A percentile compares a stretch with the other conserved stretches of the same genome.
Evolutionary conservation across 2,797 vertebrate species (phyloP).

Genomic region (Pampus argenteus): DNA sequence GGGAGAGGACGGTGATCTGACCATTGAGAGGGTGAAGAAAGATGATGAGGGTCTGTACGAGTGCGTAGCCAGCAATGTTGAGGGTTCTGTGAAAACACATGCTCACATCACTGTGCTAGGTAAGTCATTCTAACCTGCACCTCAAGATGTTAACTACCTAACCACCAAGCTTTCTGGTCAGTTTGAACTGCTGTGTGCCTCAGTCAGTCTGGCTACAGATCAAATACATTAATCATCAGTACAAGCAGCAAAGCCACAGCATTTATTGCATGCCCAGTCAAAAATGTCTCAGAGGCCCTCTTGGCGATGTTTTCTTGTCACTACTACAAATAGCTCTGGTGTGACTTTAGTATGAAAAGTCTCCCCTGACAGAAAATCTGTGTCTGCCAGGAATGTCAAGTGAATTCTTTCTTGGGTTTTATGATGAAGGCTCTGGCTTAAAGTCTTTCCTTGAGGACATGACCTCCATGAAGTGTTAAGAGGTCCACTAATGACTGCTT

Average conservation of each 20-base stretch:
- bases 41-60: constrained; percentile 93
- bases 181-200: constrained; percentile 11
- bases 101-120: constrained; percentile 89
- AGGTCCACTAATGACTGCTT: constrained; percentile 75
- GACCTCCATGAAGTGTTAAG: constrained; percentile 78
- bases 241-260: constrained; percentile 8
- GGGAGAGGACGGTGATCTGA: constrained; percentile 83
- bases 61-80: constrained; percentile 87
- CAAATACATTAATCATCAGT: constrained; percentile 22
- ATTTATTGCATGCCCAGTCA: constrained; percentile 34
- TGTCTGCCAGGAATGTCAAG: constrained; percentile 76
- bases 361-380: constrained; percentile 63
- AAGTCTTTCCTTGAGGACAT: constrained; percentile 76
- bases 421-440: constrained; percentile 72
- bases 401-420: constrained; percentile 81
- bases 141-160: neutral
- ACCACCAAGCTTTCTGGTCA: neutral
- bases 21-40: constrained; percentile 93
- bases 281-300: constrained; percentile 26
- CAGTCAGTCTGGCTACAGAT: constrained; percentile 17
- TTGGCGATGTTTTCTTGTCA: constrained; percentile 57
- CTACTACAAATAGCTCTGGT: constrained; percentile 63
- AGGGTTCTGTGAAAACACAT: constrained; percentile 86
- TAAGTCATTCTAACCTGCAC: constrained; percentile 70
- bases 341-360: constrained; percentile 60